Evolutionary conservation across 30 jellyfish, hydroid and myxozoan genomes (phyloP).

Genomic region (Hydractinia echinata): DNA sequence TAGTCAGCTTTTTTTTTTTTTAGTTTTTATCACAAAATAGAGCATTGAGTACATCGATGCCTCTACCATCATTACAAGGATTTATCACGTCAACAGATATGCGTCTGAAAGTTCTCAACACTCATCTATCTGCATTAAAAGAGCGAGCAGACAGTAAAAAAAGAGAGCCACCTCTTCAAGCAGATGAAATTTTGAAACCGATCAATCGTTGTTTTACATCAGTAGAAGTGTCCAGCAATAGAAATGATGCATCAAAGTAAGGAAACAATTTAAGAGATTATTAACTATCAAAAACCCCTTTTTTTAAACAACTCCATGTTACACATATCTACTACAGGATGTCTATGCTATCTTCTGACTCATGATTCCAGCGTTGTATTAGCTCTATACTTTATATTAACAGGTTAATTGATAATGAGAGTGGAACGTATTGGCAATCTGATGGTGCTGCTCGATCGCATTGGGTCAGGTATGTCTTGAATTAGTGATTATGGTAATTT

Average conservation of each 20-base stretch:
- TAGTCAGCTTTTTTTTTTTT: no score
- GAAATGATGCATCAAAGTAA: constrained; percentile 57
- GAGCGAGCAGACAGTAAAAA: constrained; percentile 67
- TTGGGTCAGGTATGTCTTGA: constrained; percentile 63
- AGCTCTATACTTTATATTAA: background rate
- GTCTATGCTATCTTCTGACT: background rate
- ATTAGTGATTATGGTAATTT: background rate
- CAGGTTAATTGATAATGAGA: constrained; percentile 73
- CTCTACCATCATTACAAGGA: constrained; percentile 65
- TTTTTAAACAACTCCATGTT: background rate
- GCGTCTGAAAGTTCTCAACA: constrained; percentile 62
- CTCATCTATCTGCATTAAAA: constrained; percentile 59
- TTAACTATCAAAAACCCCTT: background rate
- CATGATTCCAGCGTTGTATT: background rate
- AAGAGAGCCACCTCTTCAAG: constrained; percentile 67
- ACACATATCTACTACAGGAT: background rate
- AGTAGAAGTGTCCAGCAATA: constrained; percentile 71
- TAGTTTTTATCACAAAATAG: constrained; percentile 74
- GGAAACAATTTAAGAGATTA: constrained; percentile 2
- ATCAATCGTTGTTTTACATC: constrained; percentile 71
- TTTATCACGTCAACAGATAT: constrained; percentile 75
- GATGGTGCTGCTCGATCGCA: constrained; percentile 94
- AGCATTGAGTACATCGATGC: constrained; percentile 57
- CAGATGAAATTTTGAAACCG: constrained; percentile 81
- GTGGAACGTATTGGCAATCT: constrained; percentile 80